Evolutionary conservation across 2,113 vertebrate species (phyloP).

Genomic region (Calidris pugnax): DNA sequence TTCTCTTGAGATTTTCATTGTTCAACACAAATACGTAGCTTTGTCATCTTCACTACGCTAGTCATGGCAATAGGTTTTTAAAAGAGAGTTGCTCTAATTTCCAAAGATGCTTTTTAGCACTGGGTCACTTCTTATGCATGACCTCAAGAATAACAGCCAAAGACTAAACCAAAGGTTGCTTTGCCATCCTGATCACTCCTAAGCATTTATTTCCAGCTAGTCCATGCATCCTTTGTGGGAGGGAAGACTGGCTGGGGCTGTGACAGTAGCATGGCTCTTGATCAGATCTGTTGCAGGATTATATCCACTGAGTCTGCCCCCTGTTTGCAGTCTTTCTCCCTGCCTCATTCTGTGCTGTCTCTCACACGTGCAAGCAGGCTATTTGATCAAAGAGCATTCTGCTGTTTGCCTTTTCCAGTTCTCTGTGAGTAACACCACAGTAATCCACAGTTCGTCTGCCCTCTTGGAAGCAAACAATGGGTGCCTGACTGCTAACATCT

Average conservation of each 20-base stretch:
- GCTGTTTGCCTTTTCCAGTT: not conserved
- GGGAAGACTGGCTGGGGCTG: not conserved
- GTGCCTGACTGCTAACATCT: conserved; percentile 26
- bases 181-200: not conserved
- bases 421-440: not conserved
- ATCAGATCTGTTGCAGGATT: not conserved
- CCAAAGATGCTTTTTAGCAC: not conserved
- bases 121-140: not conserved
- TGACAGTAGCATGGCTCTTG: not conserved
- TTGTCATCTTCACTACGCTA: not conserved
- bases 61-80: not conserved
- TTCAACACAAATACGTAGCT: not conserved
- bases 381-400: not conserved
- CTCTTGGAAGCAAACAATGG: not conserved
- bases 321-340: not conserved
- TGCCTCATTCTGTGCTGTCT: not conserved
- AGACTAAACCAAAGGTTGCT: not conserved
- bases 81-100: not conserved
- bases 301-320: not conserved
- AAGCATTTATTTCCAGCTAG: not conserved
- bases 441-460: not conserved
- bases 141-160: not conserved
- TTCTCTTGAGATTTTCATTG: not conserved
- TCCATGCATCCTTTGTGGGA: not conserved
- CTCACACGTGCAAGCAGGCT: not conserved